Percentiles rank a stretch among this genome's conserved stretches.
Conservation (phyloP, 2,797 vertebrate genomes). For the Otolemur crassicaudatus region DNA sequence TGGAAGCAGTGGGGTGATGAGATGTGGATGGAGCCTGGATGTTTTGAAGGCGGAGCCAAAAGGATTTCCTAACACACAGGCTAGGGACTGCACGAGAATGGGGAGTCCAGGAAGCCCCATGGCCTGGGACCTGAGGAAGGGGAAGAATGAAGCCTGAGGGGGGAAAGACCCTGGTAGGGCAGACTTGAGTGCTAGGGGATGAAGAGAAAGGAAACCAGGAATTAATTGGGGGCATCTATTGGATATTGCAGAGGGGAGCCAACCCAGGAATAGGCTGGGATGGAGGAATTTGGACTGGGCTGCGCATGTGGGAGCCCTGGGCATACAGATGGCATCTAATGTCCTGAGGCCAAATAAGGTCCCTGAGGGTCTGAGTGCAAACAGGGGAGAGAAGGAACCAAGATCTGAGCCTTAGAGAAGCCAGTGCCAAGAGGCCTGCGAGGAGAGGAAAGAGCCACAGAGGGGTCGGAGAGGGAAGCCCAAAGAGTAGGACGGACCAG, state of each 20-base stretch:
- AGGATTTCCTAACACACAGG: background rate
- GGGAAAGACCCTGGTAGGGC: background rate
- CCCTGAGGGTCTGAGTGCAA: background rate
- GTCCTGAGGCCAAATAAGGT: background rate
- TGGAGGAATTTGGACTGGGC: background rate
- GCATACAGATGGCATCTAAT: background rate
- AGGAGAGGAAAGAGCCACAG: background rate
- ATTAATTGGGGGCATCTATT: background rate
- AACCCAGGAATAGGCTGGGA: background rate
- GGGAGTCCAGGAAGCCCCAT: background rate
- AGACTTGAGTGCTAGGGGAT: background rate
- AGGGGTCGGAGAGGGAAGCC: background rate
- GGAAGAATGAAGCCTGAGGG: background rate
- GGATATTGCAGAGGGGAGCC: no score
- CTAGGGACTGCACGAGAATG: background rate
- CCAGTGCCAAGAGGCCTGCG: background rate
- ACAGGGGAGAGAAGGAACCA: background rate
- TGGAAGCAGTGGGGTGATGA: no score
- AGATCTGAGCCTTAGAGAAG: background rate
- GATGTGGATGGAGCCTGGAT: background rate
- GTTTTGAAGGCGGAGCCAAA: background rate
- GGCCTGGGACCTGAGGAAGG: background rate
- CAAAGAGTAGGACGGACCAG: background rate
- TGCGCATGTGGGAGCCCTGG: background rate
- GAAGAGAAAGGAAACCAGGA: background rate